phyloP scores from a whole-genome alignment of 2,113 vertebrate species.

The Mormoops blainvillei region DNA sequence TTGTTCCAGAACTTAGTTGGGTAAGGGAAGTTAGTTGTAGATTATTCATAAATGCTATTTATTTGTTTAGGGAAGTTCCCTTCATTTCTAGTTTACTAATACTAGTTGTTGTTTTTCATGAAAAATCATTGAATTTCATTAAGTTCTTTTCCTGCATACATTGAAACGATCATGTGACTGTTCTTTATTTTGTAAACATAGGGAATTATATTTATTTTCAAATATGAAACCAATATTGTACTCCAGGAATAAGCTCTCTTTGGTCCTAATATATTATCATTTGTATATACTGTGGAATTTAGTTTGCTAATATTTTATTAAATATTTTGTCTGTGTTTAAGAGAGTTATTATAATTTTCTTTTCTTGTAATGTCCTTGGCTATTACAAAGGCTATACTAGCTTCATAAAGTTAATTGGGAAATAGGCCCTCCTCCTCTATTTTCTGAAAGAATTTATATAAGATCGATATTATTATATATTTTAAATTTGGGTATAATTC shows the following conservation, averaged over 20 bases:
- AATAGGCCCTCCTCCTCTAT: not conserved
- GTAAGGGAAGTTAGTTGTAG: not conserved
- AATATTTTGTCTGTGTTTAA: not conserved
- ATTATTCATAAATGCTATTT: not conserved
- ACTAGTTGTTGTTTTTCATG: not conserved
- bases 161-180: not conserved
- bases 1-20: not conserved
- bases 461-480: not conserved
- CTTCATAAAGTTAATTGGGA: not conserved
- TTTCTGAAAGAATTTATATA: not conserved
- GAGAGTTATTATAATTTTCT: not conserved
- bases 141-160: not conserved
- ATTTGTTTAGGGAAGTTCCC: not conserved
- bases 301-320: not conserved
- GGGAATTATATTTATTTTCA: not conserved
- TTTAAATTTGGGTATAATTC: not conserved
- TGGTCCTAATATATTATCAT: not conserved
- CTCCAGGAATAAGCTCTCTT: not conserved
- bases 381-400: not conserved
- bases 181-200: constrained; percentile 4
- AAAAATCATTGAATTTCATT: not conserved
- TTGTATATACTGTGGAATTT: not conserved
- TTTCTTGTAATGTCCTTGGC: not conserved
- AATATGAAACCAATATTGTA: not conserved
- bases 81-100: not conserved